Evolutionary conservation across 2,113 vertebrate genomes (phyloP).

Genomic region (Campylomormyrus tamandua): DNA sequence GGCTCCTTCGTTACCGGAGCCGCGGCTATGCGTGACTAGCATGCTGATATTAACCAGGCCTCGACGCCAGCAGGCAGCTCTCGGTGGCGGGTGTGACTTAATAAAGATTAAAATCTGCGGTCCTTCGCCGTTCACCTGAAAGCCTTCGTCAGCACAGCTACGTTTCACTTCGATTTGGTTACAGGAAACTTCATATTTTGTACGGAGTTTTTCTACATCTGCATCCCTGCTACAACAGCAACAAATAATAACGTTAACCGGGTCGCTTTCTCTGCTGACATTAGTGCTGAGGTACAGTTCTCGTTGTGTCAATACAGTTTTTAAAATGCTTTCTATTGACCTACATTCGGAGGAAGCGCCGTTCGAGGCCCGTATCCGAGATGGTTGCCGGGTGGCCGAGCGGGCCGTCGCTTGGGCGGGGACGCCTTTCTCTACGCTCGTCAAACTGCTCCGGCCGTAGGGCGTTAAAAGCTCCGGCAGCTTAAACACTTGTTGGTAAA

Average conservation of each 20-base stretch:
- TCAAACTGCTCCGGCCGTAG: no score
- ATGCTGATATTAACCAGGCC: not conserved
- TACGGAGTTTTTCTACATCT: not conserved
- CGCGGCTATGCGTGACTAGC: not conserved
- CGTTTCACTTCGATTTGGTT: not conserved
- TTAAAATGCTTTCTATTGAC: not conserved
- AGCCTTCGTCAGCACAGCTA: not conserved
- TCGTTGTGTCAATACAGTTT: not conserved
- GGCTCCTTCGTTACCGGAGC: not conserved
- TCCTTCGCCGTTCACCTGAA: not conserved
- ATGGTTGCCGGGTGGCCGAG: not conserved
- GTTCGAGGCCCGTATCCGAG: not conserved
- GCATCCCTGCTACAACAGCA: not conserved
- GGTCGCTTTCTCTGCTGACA: not conserved
- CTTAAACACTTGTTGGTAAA: not conserved
- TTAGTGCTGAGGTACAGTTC: not conserved
- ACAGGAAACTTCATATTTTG: not conserved
- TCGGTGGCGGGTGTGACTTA: not conserved
- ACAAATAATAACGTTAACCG: not conserved
- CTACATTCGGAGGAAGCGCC: not conserved
- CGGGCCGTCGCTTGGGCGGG: slow-evolving; percentile 10
- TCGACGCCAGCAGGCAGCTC: not conserved
- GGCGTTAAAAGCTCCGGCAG: not conserved
- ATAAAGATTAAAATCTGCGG: not conserved
- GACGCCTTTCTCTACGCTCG: not conserved